Evolutionary conservation across 2,888 invertebrate genomes (phyloP), one percentile per base, ranked within the genome.

Genomic region (Callinectes sapidus): DNA sequence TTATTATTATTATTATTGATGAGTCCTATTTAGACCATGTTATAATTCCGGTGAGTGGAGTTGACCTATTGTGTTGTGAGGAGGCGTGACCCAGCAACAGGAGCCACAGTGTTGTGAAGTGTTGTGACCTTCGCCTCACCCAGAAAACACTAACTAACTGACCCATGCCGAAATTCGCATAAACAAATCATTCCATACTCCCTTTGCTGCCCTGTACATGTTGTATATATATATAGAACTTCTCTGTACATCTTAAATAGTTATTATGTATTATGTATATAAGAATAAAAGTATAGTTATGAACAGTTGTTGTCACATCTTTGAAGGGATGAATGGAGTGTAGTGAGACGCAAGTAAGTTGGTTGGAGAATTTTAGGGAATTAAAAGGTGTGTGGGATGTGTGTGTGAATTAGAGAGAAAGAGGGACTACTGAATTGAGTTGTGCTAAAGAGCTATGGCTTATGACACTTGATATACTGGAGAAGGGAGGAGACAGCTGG

Each of bases 221-320:
- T 88, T 92, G 92, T 92, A 92, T 71, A 92, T 92, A 81, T 71
- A 71, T n/a, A 71, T 81, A 92, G 90, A 88, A 77, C 35, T 92
- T 92, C 55, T 92, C 92, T 92, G 92, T 92, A 92, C 92, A 92
- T 92, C 92, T 87, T 90, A 92, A 48, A 92, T 91, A 91, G 88
- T 87, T 90, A 90, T 88, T 90, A 92, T 92, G 90, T 92, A 90
- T 90, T 91, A 91, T 90, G 90, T 91, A 91, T 92, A 90, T 92
- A 92, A 88, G 90, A 92, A 88, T 90, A 90, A 92, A 92, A 92
- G 14, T 90, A 92, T 90, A 90, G 90, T 92, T 92, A 90, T 92
- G 55, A 85, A 86, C 54, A n/a, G 16, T 28, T 23, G n/a, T 10
- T 35, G 42, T 87, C n/a, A 48, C 23, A 86, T 86, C 39, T 39